Evolutionary conservation across 1,140 invertebrate species (phyloP), one percentile per base, ranked within the genome.

Genomic region (Meteorus sp.): DNA sequence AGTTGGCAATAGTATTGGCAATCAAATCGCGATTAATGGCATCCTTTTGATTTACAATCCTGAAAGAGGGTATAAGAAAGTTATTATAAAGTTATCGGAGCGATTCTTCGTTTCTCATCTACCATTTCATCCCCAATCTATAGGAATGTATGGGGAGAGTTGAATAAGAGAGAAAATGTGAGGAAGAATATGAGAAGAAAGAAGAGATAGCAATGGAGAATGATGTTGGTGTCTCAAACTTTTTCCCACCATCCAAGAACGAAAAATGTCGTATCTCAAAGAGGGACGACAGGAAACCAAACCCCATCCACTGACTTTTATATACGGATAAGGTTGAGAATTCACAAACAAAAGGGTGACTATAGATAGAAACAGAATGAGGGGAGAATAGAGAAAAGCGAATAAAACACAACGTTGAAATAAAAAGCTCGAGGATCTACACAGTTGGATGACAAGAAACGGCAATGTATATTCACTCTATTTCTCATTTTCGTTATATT

Each of bases 21-120:
- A 39, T 39, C 35, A 39, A 39, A 13, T 39, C 35, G n/a, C 35
- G 35, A 39, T 39, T 39, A 39, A 39, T 39, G 35, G 35, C 35
- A 39, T 39, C 35, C 35, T 39, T n/a, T 39, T 39, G 35, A 39
- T 39, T 39, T 39, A 39, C 8, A 39, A 13, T 13, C 15, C 13
- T 39, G 11, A 7, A 11, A 7, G 15, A 13, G 15, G 15, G 35
- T 39, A 39, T 39, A 39, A 39, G 35, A 39, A 39, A 39, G 35
- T 39, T 39, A 39, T 39, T 39, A 39, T 39, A 39, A 39, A 39
- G 35, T 39, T 39, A 39, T 39, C 35, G 35, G 15, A 39, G 15
- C 35, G 35, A n/a, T 39, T 39, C 35, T 11, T 3, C 8, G 4
- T 29, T 29, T 9, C 27, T 29, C 27, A 9, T 29, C n/a, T n/a